Conservation (phyloP, 2,888 invertebrate genomes). For the Ophion ventricosus region DNA sequence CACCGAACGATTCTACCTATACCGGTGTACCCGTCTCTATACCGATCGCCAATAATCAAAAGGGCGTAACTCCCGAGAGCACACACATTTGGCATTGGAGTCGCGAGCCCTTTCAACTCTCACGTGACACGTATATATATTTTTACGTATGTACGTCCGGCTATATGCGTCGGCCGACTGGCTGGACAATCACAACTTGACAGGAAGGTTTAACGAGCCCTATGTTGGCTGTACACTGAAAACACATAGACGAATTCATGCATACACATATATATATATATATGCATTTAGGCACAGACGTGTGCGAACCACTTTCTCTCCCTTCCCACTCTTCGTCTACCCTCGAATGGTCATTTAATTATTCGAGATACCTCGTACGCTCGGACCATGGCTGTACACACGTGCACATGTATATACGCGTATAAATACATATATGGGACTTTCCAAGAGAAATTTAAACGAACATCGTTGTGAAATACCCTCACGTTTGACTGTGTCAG, state of each 20-base stretch:
- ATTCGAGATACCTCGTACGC: slow-evolving; percentile 81
- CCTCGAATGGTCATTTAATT: slow-evolving; percentile 83
- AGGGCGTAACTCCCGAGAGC: not conserved
- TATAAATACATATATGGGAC: not conserved
- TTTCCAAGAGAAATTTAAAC: not conserved
- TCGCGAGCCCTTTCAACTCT: not conserved
- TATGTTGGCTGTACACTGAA: slow-evolving; percentile 73
- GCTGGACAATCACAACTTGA: slow-evolving; percentile 82
- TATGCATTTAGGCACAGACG: not conserved
- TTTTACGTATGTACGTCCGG: slow-evolving; percentile 22
- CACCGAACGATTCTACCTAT: slow-evolving; percentile 49
- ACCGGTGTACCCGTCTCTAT: not conserved
- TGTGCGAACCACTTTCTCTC: slow-evolving; percentile 44
- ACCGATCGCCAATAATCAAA: not conserved
- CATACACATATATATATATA: no score
- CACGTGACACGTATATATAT: not conserved
- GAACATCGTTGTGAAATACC: no score
- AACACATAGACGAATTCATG: not conserved
- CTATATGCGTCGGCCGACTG: slow-evolving; percentile 71
- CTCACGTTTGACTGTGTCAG: not conserved
- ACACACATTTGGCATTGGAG: not conserved
- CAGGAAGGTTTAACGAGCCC: slow-evolving; percentile 83
- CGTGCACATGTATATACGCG: not conserved
- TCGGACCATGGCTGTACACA: slow-evolving; percentile 69
- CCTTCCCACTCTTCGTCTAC: slow-evolving; percentile 69